These are phyloP conservation scores for Cottus gobio DNA, from an alignment of 2,113 vertebrate genomes.

Conservation along the genomic window DNA sequence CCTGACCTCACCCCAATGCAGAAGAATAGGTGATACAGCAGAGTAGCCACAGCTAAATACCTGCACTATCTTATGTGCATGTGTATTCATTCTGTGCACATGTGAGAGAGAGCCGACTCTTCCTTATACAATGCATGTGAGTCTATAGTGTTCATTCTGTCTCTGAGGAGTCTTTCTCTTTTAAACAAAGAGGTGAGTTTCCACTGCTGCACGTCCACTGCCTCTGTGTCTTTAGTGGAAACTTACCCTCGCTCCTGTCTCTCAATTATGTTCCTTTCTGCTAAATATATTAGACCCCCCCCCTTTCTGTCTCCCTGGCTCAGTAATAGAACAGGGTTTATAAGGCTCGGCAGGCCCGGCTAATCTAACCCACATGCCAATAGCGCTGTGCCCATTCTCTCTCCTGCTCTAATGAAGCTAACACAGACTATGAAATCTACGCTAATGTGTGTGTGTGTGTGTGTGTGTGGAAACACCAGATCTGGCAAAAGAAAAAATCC, in stretches of 20 bases:
- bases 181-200: conserved; percentile 31
- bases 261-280: conserved; percentile 45
- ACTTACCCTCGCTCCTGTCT: conserved; percentile 25
- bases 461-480: conserved; percentile 50
- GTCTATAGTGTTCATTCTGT: conserved; percentile 11
- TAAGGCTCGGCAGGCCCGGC: conserved; percentile 58
- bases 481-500: conserved; percentile 60
- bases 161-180: conserved; percentile 10
- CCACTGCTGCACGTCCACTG: conserved; percentile 30
- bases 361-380: conserved; percentile 79
- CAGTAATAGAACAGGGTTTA: conserved; percentile 64
- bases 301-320: conserved; percentile 27
- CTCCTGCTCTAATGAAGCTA: conserved; percentile 65
- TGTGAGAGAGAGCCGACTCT: not conserved
- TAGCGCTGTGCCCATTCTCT: conserved; percentile 67
- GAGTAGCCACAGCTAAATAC: conserved; percentile 11
- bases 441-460: conserved; percentile 15
- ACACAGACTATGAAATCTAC: conserved; percentile 45
- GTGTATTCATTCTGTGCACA: not conserved
- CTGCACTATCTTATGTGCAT: conserved; percentile 1
- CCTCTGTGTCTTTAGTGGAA: conserved; percentile 46
- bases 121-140: not conserved
- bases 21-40: conserved; percentile 10
- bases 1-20: conserved; percentile 37
- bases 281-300: conserved; percentile 50